Evolutionary conservation across 2,113 vertebrate genomes (phyloP), one percentile per base, ranked within the genome.

Genomic region (Phalacrocorax brasilianus): DNA sequence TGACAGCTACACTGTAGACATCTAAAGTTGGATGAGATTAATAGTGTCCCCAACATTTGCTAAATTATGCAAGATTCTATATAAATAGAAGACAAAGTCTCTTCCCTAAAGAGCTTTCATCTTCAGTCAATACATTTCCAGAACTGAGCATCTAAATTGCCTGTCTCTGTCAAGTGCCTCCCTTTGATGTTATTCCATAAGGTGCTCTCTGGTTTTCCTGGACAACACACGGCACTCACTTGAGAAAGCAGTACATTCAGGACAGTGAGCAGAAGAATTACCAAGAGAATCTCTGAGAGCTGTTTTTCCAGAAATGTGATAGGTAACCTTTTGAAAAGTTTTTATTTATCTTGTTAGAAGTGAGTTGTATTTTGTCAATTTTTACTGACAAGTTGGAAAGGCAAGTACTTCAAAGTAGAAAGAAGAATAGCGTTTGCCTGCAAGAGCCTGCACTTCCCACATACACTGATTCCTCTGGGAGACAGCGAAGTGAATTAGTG

Each of bases 21-120:
- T 96, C 96, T 97, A 94, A 97, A 94, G 95, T 95, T 96, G 77
- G 81, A 95, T 95, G 91, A 96, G 95, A 97, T 97, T 97, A 97
- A 97, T 96, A 96, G 91, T 93, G 95, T 95, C 95, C 96, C 94
- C 91, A 97, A 95, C 96, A 97, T 95, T 96, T 97, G 94, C 89
- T 97, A 97, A 97, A 97, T 97, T 97, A 92, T 95, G 94, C 94
- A 97, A 95, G 94, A 85, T 95, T 95, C 93, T 93, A 96, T 93
- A 96, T 95, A 96, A 97, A 96, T 95, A 97, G 96, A 89, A 91
- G 94, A 96, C 94, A 97, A 97, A 97, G 96, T 95, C 93, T 95
- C 93, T 95, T 94, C 81, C 95, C 89, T 94, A 96, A 97, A 93
- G 81, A 94, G 97, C 95, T 97, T 97, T 97, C 94, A 97, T 97